A percentile compares a stretch with the other conserved stretches of the same genome.
phyloP scores from a whole-genome alignment of 2,113 vertebrate species.

The Corynorhinus townsendii region DNA sequence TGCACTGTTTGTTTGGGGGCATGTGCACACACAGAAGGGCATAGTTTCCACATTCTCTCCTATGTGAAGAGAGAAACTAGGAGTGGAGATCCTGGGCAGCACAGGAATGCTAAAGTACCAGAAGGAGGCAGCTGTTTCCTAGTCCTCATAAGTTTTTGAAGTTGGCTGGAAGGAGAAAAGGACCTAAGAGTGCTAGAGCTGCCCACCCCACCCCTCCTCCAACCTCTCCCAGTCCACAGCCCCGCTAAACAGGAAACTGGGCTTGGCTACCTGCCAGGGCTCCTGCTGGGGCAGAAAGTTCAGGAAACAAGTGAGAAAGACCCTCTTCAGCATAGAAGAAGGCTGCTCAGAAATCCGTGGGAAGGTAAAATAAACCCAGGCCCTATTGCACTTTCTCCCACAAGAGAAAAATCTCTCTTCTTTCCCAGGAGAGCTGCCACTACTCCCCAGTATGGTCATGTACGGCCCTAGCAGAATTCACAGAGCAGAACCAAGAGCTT shows the following conservation, averaged over 20 bases:
- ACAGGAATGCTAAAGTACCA: neutral
- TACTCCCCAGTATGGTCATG: neutral
- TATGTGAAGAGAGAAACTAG: neutral
- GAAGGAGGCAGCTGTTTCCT: neutral
- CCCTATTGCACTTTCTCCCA: neutral
- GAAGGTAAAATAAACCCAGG: constrained; percentile 35
- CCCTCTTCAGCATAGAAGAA: constrained; percentile 22
- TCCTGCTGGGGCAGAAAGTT: constrained; percentile 50
- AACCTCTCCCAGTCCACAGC: neutral
- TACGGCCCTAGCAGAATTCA: neutral
- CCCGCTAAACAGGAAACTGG: constrained; percentile 63
- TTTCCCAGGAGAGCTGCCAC: neutral
- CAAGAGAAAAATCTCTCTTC: neutral
- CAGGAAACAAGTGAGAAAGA: constrained; percentile 50
- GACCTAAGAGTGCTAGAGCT: neutral
- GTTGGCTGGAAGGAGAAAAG: neutral
- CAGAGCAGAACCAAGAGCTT: neutral
- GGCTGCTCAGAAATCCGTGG: constrained; percentile 40
- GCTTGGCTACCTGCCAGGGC: constrained; percentile 50
- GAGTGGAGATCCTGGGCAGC: neutral
- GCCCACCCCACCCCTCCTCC: neutral
- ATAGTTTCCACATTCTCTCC: neutral
- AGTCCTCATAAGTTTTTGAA: neutral
- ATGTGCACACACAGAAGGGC: neutral
- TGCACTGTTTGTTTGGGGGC: neutral